Percentiles rank a stretch among this genome's conserved stretches.
Evolutionary conservation across 2,113 vertebrate species (phyloP).

Genomic region (Polypterus senegalus): DNA sequence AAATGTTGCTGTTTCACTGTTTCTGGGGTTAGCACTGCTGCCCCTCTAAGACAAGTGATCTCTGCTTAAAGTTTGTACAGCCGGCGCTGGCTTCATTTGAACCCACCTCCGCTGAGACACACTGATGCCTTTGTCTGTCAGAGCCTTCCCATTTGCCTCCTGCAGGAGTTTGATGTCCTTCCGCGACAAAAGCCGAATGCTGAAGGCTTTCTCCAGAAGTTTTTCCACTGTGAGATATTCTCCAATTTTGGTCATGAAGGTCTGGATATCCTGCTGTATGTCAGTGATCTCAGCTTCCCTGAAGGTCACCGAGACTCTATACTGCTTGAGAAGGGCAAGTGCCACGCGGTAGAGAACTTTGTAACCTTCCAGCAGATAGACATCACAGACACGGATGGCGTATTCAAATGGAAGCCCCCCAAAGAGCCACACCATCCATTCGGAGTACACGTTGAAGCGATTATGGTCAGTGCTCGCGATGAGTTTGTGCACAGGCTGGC

Average conservation of each 20-base stretch:
- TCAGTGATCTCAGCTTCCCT: conserved; percentile 49
- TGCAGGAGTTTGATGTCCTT: conserved; percentile 70
- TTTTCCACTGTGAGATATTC: conserved; percentile 42
- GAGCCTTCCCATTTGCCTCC: conserved; percentile 61
- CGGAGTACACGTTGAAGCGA: conserved; percentile 69
- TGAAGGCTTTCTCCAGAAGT: conserved; percentile 63
- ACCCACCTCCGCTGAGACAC: conserved; percentile 54
- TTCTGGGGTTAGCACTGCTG: no score
- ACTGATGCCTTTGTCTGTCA: conserved; percentile 60
- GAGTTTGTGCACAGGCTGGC: conserved; percentile 63
- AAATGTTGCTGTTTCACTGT: no score
- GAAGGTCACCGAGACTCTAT: conserved; percentile 48
- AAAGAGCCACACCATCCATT: conserved; percentile 78
- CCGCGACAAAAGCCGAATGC: conserved; percentile 61
- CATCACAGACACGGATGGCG: conserved; percentile 61
- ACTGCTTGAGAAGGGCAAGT: conserved; percentile 61
- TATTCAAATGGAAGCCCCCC: conserved; percentile 65
- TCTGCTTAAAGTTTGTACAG: no score
- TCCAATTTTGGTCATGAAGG: conserved; percentile 51
- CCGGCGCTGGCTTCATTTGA: background rate
- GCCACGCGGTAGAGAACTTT: conserved; percentile 76
- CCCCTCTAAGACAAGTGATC: no score
- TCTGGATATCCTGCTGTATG: conserved; percentile 54
- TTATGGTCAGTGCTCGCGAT: conserved; percentile 60
- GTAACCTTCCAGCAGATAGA: conserved; percentile 70